A percentile compares a stretch with the other conserved stretches of the same genome.
Evolutionary conservation across 1,140 invertebrate species (phyloP).

Genomic region (Penaeus vannamei): DNA sequence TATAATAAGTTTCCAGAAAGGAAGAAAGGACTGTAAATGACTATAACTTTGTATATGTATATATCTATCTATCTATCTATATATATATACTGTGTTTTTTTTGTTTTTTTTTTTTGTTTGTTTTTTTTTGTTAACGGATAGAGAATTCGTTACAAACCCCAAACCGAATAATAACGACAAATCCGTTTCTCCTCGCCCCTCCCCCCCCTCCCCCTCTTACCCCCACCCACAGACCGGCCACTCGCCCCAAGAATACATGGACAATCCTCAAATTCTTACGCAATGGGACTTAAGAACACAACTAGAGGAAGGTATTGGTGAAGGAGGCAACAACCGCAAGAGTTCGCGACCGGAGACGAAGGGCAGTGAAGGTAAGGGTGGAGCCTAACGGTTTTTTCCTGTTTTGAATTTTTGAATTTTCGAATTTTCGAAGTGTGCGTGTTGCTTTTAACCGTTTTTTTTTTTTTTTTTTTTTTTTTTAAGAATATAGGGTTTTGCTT

Average conservation of each 20-base stretch:
- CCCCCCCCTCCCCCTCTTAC: no score
- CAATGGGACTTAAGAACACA: conserved; percentile 79
- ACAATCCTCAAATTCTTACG: conserved; percentile 79
- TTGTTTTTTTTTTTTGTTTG: no score
- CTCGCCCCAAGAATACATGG: conserved; percentile 83
- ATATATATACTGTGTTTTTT: not conserved
- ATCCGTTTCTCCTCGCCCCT: no score
- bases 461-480: no score
- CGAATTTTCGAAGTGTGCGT: not conserved
- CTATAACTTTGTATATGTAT: not conserved
- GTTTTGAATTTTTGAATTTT: not conserved
- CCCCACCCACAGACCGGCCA: conserved; percentile 78
- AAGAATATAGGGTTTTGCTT: no score
- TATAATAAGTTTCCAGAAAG: not conserved
- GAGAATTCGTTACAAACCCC: no score
- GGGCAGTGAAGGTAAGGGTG: conserved; percentile 51
- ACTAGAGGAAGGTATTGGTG: conserved; percentile 75
- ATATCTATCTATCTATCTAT: not conserved
- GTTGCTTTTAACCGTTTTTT: no score
- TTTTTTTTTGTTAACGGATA: no score
- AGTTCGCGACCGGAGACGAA: conserved; percentile 36
- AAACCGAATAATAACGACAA: no score
- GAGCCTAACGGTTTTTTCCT: not conserved
- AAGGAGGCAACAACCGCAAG: not conserved
- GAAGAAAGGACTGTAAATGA: not conserved